Percentiles rank a stretch among this genome's conserved stretches.
These are phyloP conservation scores for Poecilia picta DNA, from an alignment of 2,797 vertebrate species.

Conservation along the genomic window DNA sequence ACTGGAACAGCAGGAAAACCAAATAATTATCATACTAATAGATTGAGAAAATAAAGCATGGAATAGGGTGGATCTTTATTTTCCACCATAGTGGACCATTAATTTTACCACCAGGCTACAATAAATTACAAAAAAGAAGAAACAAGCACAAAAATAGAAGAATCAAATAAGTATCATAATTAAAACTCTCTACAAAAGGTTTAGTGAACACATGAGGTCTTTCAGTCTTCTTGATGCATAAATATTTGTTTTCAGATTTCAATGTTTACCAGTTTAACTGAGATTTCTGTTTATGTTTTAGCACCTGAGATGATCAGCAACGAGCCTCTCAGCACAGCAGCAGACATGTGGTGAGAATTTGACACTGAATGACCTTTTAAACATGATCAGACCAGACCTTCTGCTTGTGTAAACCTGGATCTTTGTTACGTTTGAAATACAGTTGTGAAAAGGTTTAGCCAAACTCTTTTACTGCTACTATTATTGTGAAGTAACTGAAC, in stretches of 20 bases:
- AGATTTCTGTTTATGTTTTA: slow-evolving; percentile 36
- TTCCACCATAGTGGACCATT: not conserved
- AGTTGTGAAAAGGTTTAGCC: not conserved
- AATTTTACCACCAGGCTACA: not conserved
- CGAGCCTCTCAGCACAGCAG: slow-evolving; percentile 77
- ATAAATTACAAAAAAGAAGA: not conserved
- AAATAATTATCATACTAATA: not conserved
- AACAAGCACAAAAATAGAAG: not conserved
- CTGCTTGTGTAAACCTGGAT: not conserved
- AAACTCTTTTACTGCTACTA: not conserved
- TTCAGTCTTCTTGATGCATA: not conserved
- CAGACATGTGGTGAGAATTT: slow-evolving; percentile 85
- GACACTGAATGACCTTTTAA: not conserved
- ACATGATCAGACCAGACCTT: not conserved
- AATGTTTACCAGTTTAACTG: not conserved
- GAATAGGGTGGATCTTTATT: not conserved
- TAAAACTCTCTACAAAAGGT: not conserved
- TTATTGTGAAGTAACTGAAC: not conserved
- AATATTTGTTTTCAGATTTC: not conserved
- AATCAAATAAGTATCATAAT: not conserved
- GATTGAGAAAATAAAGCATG: not conserved
- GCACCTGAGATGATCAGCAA: slow-evolving; percentile 84
- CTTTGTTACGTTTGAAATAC: not conserved
- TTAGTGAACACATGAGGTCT: not conserved
- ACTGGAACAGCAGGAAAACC: not conserved